Percentiles rank a stretch among this genome's conserved stretches.
These are phyloP conservation scores for Amblyopsis rosae DNA, from an alignment of 2,113 vertebrate genomes.

Conservation along the genomic window DNA sequence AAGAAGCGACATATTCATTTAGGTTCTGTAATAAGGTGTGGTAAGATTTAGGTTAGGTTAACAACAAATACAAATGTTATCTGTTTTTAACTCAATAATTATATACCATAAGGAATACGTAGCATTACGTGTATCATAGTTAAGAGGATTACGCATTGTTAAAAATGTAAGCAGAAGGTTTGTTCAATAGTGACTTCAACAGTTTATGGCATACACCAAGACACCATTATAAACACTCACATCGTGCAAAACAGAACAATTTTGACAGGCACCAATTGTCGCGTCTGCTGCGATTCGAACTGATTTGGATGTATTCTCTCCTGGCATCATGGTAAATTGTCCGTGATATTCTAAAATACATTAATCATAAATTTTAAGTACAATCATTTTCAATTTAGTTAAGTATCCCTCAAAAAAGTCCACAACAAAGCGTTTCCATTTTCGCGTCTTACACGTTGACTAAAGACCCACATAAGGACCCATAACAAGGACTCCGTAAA, in stretches of 20 bases:
- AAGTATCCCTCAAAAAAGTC: not conserved
- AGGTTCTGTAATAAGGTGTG: conserved; percentile 78
- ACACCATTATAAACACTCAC: conserved; percentile 40
- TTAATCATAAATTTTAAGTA: not conserved
- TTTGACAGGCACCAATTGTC: conserved; percentile 78
- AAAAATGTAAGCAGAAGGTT: too few relatives aligned
- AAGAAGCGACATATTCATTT: conserved; percentile 89
- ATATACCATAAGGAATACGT: too few relatives aligned
- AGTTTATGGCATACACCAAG: not conserved
- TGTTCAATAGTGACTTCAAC: too few relatives aligned
- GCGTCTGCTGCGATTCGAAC: conserved; percentile 77
- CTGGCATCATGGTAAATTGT: conserved; percentile 88
- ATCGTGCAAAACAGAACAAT: conserved; percentile 88
- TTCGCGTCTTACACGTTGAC: conserved; percentile 69
- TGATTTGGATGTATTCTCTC: conserved; percentile 81
- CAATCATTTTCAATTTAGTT: not conserved
- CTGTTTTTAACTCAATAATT: too few relatives aligned
- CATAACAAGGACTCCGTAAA: not conserved
- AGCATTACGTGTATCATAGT: too few relatives aligned
- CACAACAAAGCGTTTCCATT: conserved; percentile 67
- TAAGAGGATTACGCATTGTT: too few relatives aligned
- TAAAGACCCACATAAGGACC: conserved; percentile 63
- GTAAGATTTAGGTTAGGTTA: not conserved
- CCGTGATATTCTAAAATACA: not conserved
- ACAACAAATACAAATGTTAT: too few relatives aligned